These are phyloP conservation scores for Syndactyla subalaris DNA, from an alignment of 2,797 vertebrate genomes.

Conservation along the genomic window DNA sequence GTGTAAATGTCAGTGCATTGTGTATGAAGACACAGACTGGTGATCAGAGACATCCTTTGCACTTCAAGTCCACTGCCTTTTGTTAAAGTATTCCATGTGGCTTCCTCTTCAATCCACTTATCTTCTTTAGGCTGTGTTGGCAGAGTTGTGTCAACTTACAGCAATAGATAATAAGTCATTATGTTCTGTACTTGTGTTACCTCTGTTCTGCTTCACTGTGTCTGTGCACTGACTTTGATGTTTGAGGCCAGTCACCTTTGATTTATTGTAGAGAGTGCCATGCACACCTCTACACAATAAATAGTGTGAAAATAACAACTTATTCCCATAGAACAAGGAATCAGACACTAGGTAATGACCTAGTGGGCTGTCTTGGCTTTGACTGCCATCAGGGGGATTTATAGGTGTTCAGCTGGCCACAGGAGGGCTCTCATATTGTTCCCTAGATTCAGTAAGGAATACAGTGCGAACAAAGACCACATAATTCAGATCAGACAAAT, in stretches of 20 bases:
- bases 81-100: background rate
- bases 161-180: background rate
- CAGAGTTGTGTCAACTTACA: background rate
- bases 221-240: background rate
- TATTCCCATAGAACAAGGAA: background rate
- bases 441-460: background rate
- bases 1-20: background rate
- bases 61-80: background rate
- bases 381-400: background rate
- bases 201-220: background rate
- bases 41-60: background rate
- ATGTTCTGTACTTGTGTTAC: background rate
- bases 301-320: background rate
- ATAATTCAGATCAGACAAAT: background rate
- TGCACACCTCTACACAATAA: background rate
- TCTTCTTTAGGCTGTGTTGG: background rate
- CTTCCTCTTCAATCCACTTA: background rate
- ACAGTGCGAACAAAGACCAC: background rate
- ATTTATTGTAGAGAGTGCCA: background rate
- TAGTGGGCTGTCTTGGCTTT: background rate
- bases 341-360: background rate
- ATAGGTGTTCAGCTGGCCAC: slow-evolving; percentile 30
- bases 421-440: slow-evolving; percentile 15
- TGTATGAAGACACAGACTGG: background rate
- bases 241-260: background rate